Conservation (phyloP, 2,113 vertebrate species). For the Amphilophus citrinellus region DNA sequence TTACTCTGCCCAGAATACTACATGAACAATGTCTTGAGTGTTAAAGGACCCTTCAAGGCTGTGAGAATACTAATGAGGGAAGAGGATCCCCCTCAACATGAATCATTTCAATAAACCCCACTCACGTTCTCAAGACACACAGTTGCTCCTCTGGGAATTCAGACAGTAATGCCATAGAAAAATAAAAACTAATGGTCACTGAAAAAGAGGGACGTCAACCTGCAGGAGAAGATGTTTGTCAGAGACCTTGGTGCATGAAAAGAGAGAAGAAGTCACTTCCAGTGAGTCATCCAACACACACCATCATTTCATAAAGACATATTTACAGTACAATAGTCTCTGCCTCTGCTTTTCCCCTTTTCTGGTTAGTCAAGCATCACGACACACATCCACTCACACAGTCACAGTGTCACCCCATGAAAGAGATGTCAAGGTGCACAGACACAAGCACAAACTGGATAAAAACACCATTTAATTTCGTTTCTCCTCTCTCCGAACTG, state of each 20-base stretch:
- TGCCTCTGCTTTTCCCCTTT: not conserved
- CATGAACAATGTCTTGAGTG: constrained; percentile 6
- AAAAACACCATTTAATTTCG: constrained; percentile 49
- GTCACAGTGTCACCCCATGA: constrained; percentile 37
- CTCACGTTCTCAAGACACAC: not conserved
- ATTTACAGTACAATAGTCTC: constrained; percentile 28
- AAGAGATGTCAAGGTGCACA: constrained; percentile 24
- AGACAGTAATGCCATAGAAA: not conserved
- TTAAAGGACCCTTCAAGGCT: constrained; percentile 2
- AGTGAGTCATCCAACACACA: constrained; percentile 64
- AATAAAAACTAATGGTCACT: not conserved
- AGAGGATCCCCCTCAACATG: constrained; percentile 23
- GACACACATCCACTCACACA: constrained; percentile 27
- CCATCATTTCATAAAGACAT: constrained; percentile 27
- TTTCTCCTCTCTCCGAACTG: constrained; percentile 22
- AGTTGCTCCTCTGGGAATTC: not conserved
- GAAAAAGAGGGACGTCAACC: constrained; percentile 20
- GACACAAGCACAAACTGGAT: constrained; percentile 35
- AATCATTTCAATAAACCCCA: constrained; percentile 29
- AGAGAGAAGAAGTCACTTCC: constrained; percentile 34
- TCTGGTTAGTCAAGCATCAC: constrained; percentile 42
- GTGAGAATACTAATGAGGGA: not conserved
- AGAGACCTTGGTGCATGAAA: constrained; percentile 20
- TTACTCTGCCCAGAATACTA: constrained; percentile 1
- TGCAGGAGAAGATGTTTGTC: constrained; percentile 16